Base-by-base conservation (phyloP, 2,888 invertebrate genomes). In the Phortica okadai region DNA sequence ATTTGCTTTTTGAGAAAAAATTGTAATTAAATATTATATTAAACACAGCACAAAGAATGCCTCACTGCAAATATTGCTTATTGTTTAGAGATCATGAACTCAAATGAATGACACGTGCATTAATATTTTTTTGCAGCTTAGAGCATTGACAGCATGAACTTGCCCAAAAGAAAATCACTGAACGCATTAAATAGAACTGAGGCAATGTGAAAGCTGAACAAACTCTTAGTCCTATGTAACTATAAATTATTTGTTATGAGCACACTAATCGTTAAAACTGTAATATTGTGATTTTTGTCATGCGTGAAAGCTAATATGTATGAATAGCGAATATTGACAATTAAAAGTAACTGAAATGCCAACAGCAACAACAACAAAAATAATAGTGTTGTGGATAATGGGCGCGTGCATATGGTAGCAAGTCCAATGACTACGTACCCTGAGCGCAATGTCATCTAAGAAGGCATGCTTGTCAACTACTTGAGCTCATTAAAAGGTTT, bases 401-500 rank as follows among this genome's bases (percentile, higher is more conserved):
- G 21, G 21, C 1, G 21, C 21, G 21, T 21, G 21, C 21, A 21
- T 21, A 21, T 21, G 21, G 21, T 21, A 21, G 21, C 21, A 21
- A 21, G 21, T 21, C 21, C 21, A 21, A 21, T 21, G 21, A 21
- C 21, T 11, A 11, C 10, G 0, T 6, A 50, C 50, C 14, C 50
- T 50, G 6, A 50, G 33, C 75, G 80, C 80, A 80, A 80, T 76
- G 80, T 78, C 81, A 82, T 80, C 82, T 79, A 80, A 82, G 76
- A 42, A 66, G 73, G 70, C 74, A 66, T 59, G 41, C 72, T 74
- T 4, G 75, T 74, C 64, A 80, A 80, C 74, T 79, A 77, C 77
- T 79, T 80, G 79, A 79, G 80, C 80, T 82, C 78, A 81, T 82
- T 83, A 81, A 78, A 78, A 77, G 81, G 78, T 81, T 79, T 75